Conservation (phyloP, 2,113 vertebrate species). For the Carollia perspicillata region DNA sequence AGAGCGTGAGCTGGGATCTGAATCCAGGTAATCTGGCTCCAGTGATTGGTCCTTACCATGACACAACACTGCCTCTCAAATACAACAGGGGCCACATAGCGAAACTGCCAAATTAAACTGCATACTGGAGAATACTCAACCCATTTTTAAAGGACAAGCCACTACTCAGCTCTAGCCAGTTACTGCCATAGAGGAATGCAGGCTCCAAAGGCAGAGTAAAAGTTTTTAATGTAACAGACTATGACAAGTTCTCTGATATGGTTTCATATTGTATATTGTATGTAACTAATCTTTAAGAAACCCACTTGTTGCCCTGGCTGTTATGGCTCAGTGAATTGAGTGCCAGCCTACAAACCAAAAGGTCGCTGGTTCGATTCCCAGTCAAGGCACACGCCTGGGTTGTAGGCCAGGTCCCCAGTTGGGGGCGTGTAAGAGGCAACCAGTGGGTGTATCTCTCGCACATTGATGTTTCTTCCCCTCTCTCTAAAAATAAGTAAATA, state of each 20-base stretch:
- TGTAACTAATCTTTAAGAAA: constrained; percentile 20
- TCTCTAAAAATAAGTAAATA: too few species aligned
- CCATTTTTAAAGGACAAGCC: neutral
- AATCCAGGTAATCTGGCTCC: neutral
- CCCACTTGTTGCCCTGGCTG: neutral
- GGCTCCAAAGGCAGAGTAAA: neutral
- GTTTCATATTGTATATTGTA: neutral
- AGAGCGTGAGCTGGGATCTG: neutral
- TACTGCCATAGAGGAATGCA: neutral
- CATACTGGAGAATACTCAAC: neutral
- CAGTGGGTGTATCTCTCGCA: too few species aligned
- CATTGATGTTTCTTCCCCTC: too few species aligned
- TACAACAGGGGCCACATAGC: neutral
- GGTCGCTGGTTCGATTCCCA: too few species aligned
- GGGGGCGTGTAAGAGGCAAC: too few species aligned
- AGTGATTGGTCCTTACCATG: neutral
- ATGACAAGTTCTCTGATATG: neutral
- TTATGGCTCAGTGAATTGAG: too few species aligned
- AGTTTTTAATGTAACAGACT: constrained; percentile 8
- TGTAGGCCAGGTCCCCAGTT: too few species aligned
- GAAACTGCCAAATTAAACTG: neutral
- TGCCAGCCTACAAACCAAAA: too few species aligned
- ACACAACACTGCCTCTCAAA: neutral
- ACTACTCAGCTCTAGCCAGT: neutral
- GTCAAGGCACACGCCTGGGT: too few species aligned